phyloP scores from a whole-genome alignment of 1,140 invertebrate genomes.

The Bactericera cockerelli region DNA sequence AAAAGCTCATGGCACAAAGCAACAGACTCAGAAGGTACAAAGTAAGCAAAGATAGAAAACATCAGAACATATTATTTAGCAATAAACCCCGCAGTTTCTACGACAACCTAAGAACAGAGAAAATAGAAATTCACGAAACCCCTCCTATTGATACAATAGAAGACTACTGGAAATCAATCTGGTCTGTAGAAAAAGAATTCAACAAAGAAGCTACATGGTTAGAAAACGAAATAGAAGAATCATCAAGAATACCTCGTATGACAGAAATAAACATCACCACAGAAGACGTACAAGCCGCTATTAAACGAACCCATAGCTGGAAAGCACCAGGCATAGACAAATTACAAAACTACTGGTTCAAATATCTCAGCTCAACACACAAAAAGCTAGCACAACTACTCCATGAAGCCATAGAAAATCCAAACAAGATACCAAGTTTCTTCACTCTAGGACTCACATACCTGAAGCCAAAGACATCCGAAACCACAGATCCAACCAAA shows the following conservation, averaged over 20 bases:
- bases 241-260: background rate
- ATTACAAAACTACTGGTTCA: conserved; percentile 8
- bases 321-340: conserved; percentile 7
- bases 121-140: background rate
- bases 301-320: conserved; percentile 9
- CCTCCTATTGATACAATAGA: background rate
- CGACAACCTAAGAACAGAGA: background rate
- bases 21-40: background rate
- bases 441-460: background rate
- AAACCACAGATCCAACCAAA: background rate
- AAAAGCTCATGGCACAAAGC: background rate
- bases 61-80: background rate
- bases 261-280: background rate
- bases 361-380: background rate
- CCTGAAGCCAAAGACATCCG: background rate
- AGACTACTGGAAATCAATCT: background rate
- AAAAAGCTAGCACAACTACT: background rate
- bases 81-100: background rate
- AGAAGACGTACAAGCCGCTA: background rate
- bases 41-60: background rate
- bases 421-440: background rate
- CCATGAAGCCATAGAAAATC: background rate
- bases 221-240: background rate
- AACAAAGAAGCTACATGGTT: background rate
- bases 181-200: background rate